Conservation (phyloP, 2,888 invertebrate species). For the Bibio marci region DNA sequence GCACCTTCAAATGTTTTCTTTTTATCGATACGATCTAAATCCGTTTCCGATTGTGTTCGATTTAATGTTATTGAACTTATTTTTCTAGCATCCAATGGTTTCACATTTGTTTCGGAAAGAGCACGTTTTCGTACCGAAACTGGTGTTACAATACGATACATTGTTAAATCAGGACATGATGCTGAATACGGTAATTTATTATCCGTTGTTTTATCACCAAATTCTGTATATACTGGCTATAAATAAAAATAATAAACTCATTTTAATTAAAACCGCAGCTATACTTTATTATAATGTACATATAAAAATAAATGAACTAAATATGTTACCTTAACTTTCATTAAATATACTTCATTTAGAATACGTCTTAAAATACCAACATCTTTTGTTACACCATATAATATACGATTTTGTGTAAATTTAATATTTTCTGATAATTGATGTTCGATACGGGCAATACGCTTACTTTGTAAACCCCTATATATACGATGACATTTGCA, state of each 20-base stretch:
- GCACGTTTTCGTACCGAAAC: conserved; percentile 37
- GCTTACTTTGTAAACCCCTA: conserved; percentile 43
- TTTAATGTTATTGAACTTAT: conserved; percentile 9
- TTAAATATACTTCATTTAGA: conserved; percentile 64
- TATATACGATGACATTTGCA: conserved; percentile 11
- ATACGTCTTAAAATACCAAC: conserved; percentile 53
- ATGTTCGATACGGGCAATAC: conserved; percentile 54
- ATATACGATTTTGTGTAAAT: conserved; percentile 59
- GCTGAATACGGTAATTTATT: conserved; percentile 39
- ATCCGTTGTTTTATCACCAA: conserved; percentile 25
- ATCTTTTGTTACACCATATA: conserved; percentile 59
- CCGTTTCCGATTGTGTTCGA: conserved; percentile 61
- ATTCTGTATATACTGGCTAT: conserved; percentile 60
- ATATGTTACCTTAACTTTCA: conserved; percentile 54
- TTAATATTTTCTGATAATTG: conserved; percentile 60
- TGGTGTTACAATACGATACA: conserved; percentile 35
- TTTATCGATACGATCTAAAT: conserved; percentile 59
- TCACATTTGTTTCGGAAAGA: conserved; percentile 43
- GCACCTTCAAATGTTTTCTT: conserved; percentile 47
- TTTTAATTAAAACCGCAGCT: too few species aligned
- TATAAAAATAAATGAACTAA: conserved; percentile 2
- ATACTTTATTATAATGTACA: too few species aligned
- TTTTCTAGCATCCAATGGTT: conserved; percentile 12
- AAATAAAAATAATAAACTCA: too few species aligned
- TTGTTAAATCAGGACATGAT: conserved; percentile 52